phyloP scores from a whole-genome alignment of 2,797 vertebrate genomes.

The Luscinia luscinia region DNA sequence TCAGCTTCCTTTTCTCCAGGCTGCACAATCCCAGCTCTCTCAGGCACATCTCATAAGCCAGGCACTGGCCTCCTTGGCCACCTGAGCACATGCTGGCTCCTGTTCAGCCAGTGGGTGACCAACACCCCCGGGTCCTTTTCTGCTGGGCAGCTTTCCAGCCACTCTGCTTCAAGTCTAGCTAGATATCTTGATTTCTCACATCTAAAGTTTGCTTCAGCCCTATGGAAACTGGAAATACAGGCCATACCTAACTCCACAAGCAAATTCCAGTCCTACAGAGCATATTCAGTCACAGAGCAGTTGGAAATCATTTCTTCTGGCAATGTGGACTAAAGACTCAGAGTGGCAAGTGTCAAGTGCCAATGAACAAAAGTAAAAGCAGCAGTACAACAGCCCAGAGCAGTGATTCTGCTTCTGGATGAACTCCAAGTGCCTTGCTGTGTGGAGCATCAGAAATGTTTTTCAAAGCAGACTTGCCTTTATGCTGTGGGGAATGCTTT shows the following conservation, averaged over 20 bases:
- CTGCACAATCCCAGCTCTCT: background rate
- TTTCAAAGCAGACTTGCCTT: constrained; percentile 4
- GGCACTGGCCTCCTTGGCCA: background rate
- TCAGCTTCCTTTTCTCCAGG: background rate
- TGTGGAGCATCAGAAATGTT: constrained; percentile 7
- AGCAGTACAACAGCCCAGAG: constrained; percentile 26
- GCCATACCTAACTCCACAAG: background rate
- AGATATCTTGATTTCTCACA: background rate
- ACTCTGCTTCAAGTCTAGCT: background rate
- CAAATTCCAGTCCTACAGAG: background rate
- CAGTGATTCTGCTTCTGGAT: constrained; percentile 37
- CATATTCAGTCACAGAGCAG: background rate
- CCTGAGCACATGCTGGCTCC: background rate
- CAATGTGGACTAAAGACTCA: background rate
- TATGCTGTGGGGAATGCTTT: background rate
- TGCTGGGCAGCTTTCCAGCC: background rate
- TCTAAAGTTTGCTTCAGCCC: background rate
- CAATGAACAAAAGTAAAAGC: constrained; percentile 38
- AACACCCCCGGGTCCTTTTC: background rate
- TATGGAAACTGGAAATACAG: background rate
- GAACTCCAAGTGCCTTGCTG: constrained; percentile 5
- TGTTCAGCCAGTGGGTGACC: background rate
- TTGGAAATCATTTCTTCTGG: background rate
- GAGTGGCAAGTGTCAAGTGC: background rate
- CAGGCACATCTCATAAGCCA: background rate